Percentiles rank a stretch among this genome's conserved stretches.
Conservation (phyloP, 2,888 invertebrate species). For the Acronicta psi region DNA sequence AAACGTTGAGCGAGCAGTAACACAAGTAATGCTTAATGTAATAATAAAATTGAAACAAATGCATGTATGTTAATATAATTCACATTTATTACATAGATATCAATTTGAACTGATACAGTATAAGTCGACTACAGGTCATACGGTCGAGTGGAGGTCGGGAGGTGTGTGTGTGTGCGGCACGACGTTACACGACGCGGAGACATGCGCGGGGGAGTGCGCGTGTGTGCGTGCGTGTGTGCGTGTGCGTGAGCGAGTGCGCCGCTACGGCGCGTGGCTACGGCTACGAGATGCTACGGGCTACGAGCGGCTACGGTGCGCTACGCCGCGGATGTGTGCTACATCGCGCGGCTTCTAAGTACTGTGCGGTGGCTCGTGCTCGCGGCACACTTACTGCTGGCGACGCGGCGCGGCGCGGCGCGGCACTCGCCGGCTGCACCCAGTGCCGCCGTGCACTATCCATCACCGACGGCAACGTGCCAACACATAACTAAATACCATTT, state of each 20-base stretch:
- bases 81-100: slow-evolving; percentile 33
- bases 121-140: not conserved
- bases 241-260: slow-evolving; percentile 38
- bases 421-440: not conserved
- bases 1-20: not conserved
- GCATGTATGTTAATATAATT: not conserved
- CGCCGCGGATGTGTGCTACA: slow-evolving; percentile 10
- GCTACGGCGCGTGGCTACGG: slow-evolving; percentile 38
- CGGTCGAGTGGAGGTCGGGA: not conserved
- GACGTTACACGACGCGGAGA: not conserved
- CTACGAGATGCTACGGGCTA: slow-evolving; percentile 36
- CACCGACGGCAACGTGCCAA: no score
- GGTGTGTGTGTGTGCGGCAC: slow-evolving; percentile 14
- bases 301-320: slow-evolving; percentile 17
- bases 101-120: slow-evolving; percentile 9
- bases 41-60: slow-evolving; percentile 30
- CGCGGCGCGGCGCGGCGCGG: not conserved
- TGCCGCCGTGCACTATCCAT: no score
- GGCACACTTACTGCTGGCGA: not conserved
- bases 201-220: not conserved
- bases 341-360: slow-evolving; percentile 4
- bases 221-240: not conserved
- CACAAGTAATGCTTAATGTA: not conserved
- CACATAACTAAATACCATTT: no score
- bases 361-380: not conserved